A percentile compares a stretch with the other conserved stretches of the same genome.
These are phyloP conservation scores for Syrphus vitripennis DNA, from an alignment of 2,888 invertebrate genomes.

Conservation along the genomic window DNA sequence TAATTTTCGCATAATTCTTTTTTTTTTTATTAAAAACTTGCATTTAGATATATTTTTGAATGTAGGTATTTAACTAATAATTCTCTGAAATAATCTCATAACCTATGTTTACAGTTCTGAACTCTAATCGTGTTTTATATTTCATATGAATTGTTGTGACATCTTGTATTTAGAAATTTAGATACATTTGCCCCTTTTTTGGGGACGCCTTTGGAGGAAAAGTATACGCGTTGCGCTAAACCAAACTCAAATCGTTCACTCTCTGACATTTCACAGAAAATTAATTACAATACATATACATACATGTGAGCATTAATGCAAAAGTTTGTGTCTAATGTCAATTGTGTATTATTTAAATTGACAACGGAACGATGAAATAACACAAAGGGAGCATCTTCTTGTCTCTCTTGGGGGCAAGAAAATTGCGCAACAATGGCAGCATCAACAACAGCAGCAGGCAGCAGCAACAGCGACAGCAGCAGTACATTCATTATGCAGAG, in stretches of 20 bases:
- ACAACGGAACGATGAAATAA: conserved; percentile 22
- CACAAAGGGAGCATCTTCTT: conserved; percentile 19
- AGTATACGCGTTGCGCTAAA: neutral
- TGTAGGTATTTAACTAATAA: no score
- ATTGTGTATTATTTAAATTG: conserved; percentile 40
- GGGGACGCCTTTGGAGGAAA: neutral
- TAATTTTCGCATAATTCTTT: no score
- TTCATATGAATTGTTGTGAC: no score
- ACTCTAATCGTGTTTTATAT: no score
- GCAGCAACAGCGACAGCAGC: neutral
- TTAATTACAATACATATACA: conserved; percentile 40
- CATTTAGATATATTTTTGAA: no score
- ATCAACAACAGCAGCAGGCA: neutral
- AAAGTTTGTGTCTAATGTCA: conserved; percentile 41
- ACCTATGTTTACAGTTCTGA: no score
- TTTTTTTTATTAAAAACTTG: no score
- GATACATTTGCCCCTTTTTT: neutral
- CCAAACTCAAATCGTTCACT: neutral
- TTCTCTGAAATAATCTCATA: no score
- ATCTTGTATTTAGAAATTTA: no score
- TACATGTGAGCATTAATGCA: conserved; percentile 12
- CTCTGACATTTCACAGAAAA: neutral
- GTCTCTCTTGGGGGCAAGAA: neutral
- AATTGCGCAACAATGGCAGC: conserved; percentile 25
- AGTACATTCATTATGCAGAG: conserved; percentile 35